Percentiles rank a stretch among this genome's conserved stretches.
Evolutionary conservation across 2,888 invertebrate species (phyloP).

Genomic region (Andrena dorsata): DNA sequence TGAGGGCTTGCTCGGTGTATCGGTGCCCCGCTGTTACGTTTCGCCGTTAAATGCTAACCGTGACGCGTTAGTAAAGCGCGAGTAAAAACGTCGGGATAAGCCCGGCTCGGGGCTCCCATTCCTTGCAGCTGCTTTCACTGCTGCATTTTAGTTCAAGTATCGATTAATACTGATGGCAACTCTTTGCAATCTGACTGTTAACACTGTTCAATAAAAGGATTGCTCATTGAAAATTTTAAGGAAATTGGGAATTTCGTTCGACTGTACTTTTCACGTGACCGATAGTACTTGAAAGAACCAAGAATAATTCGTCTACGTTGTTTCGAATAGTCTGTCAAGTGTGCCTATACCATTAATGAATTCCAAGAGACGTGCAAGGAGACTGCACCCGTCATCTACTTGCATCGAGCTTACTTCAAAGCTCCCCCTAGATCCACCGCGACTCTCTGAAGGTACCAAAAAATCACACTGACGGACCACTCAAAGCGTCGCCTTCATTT

Average conservation of each 20-base stretch:
- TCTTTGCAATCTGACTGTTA: no score
- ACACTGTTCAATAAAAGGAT: no score
- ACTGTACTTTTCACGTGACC: no score
- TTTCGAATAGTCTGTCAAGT: no score
- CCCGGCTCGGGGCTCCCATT: not conserved
- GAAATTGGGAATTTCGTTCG: no score
- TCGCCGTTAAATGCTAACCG: conserved; percentile 65
- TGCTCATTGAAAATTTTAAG: no score
- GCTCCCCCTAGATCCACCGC: conserved; percentile 13
- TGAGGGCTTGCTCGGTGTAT: conserved; percentile 76
- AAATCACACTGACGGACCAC: conserved; percentile 28
- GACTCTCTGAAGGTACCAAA: not conserved
- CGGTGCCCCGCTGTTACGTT: conserved; percentile 59
- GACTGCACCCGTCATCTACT: not conserved
- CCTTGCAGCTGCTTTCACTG: not conserved
- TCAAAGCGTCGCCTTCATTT: conserved; percentile 48
- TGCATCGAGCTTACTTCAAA: conserved; percentile 11
- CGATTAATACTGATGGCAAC: no score
- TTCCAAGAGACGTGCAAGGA: no score
- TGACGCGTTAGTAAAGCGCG: conserved; percentile 1
- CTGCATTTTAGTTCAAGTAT: no score
- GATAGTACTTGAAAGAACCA: no score
- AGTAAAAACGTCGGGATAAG: conserved; percentile 7
- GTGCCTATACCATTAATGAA: no score
- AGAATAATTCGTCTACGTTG: no score